Percentiles rank a stretch among this genome's conserved stretches.
phyloP scores from a whole-genome alignment of 2,113 vertebrate genomes.

The Odobenus rosmarus region DNA sequence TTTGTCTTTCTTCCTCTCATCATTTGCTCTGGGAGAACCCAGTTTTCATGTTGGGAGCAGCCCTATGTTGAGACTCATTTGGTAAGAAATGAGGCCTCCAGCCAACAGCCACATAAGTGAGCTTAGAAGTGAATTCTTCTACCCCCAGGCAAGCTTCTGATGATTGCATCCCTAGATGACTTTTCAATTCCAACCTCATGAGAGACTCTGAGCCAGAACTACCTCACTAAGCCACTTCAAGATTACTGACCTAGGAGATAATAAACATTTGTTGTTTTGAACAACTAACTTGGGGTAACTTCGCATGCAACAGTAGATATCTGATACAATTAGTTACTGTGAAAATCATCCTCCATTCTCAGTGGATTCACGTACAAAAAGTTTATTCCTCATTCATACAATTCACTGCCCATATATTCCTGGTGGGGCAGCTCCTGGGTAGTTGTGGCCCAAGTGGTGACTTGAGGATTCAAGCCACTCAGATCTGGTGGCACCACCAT shows the following conservation, averaged over 20 bases:
- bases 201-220: background rate
- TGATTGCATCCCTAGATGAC: background rate
- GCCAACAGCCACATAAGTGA: background rate
- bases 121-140: background rate
- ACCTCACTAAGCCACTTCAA: background rate
- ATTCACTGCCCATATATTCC: background rate
- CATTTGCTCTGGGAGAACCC: background rate
- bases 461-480: background rate
- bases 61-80: background rate
- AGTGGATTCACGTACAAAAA: background rate
- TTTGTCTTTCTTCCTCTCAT: background rate
- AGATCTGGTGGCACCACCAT: background rate
- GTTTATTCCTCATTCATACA: background rate
- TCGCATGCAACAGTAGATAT: background rate
- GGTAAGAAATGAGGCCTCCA: background rate
- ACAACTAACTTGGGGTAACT: background rate
- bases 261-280: background rate
- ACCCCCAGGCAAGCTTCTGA: background rate
- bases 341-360: background rate
- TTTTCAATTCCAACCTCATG: background rate
- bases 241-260: background rate
- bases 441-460: background rate
- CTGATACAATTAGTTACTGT: background rate
- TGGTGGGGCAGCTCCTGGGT: background rate
- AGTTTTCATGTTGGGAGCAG: background rate